Conservation (phyloP, 2,113 vertebrate species). For the Genyomyrus donnyi region DNA sequence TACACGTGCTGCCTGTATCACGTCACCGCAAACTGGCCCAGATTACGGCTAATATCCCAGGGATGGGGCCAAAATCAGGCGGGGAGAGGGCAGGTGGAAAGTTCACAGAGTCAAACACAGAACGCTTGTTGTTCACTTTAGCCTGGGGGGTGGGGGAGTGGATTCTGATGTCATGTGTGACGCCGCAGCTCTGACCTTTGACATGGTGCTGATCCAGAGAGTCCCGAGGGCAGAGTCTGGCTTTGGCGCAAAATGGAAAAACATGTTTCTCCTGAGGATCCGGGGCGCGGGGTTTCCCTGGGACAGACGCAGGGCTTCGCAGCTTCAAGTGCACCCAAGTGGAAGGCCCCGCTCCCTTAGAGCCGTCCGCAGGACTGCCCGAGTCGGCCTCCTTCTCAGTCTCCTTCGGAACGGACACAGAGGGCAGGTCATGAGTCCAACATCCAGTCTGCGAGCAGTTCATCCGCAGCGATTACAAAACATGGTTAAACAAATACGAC, state of each 20-base stretch:
- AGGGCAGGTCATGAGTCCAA: background rate
- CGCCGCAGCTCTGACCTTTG: conserved; percentile 48
- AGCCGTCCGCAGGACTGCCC: conserved; percentile 29
- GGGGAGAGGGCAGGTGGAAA: background rate
- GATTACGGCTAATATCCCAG: background rate
- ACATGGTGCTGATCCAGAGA: conserved; percentile 28
- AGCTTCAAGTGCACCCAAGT: conserved; percentile 42
- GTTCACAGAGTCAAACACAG: background rate
- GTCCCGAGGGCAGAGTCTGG: conserved; percentile 34
- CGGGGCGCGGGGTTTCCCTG: conserved; percentile 23
- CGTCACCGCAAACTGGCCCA: background rate
- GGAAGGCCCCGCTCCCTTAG: conserved; percentile 39
- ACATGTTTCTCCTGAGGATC: conserved; percentile 25
- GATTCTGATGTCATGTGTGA: background rate
- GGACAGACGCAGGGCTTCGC: conserved; percentile 33
- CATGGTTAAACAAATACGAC: background rate
- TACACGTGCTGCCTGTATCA: background rate
- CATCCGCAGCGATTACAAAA: background rate
- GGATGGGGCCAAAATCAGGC: background rate
- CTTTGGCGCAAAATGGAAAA: conserved; percentile 26
- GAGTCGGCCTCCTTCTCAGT: conserved; percentile 28
- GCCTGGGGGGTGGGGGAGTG: background rate
- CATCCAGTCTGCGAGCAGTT: background rate
- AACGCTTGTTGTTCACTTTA: background rate
- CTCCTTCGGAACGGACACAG: conserved; percentile 39